Evolutionary conservation across 1,140 invertebrate genomes (phyloP), one percentile per base, ranked within the genome.

Genomic region (Teleopsis dalmanni): DNA sequence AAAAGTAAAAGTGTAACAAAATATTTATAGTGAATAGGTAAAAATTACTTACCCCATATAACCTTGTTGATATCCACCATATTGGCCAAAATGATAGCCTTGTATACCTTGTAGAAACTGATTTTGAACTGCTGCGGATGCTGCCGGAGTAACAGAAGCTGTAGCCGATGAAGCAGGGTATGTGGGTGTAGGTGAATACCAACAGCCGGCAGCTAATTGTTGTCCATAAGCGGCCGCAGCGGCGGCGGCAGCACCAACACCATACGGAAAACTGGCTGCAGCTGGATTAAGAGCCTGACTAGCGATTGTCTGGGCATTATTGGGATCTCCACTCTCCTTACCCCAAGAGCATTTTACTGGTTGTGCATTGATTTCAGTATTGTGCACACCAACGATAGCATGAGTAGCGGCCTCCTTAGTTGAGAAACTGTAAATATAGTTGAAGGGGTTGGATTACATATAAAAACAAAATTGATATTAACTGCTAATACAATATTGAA

Each of bases 271-370:
- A 7, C 65, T 64, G 23, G 65, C 64, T 11, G 64, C 65, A 43
- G 64, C 59, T 21, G 58, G 69, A 43, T 62, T 68, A 27, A 69
- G 55, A 14, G 71, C 73, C 70, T 72, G 81, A 73, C 76, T 81
- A 63, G 78, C 78, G 48, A 80, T 76, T 48, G 81, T 75, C 63
- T 85, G 84, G 7, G 82, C 81, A 62, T 89, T 89, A 66, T 88
- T 89, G 2, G 87, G 87, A 66, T 92, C 81, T n/a, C 90, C 90
- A 44, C 89, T 90, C 66, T 98, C 94, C 75, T 98, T 98, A 36
- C 96, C 96, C 97, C 97, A 99, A 56, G 94, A 98, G 75, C 95
- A 99, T 73, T 98, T 98, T n/a, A 99, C 93, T 4, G 84, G 84
- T 70, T 96, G 91, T 3, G 95, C 95, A 71, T 91, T 93, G 47